Percentiles rank a stretch among this genome's conserved stretches.
Conservation (phyloP, 2,113 vertebrate species). For the Sturnus vulgaris region DNA sequence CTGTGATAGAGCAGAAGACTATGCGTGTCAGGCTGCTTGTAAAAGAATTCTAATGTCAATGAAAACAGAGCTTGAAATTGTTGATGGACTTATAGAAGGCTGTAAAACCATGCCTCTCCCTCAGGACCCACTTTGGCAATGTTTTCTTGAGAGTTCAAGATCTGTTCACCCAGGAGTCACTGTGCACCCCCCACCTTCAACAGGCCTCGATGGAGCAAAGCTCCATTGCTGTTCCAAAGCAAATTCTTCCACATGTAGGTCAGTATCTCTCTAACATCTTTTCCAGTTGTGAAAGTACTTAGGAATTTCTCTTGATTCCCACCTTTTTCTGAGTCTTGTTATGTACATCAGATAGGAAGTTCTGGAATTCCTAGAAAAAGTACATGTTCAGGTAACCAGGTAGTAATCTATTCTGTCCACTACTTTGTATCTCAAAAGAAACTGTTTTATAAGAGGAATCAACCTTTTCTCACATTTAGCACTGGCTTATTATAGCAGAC, state of each 20-base stretch:
- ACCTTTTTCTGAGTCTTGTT: not conserved
- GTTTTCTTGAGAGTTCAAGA: conserved; percentile 90
- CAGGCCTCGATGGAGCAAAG: conserved; percentile 93
- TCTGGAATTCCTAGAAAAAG: not conserved
- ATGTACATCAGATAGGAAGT: not conserved
- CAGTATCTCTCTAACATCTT: conserved; percentile 17
- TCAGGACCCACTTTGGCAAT: conserved; percentile 98
- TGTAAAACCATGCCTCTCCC: conserved; percentile 93
- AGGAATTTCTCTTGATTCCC: not conserved
- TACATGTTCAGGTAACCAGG: not conserved
- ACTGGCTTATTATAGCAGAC: not conserved
- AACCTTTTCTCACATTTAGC: not conserved
- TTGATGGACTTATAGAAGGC: conserved; percentile 91
- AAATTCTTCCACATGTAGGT: conserved; percentile 94
- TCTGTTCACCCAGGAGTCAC: conserved; percentile 83
- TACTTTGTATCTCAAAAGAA: not conserved
- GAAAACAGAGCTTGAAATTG: conserved; percentile 96
- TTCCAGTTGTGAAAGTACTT: not conserved
- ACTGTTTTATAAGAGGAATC: not conserved
- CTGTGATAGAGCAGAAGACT: conserved; percentile 92
- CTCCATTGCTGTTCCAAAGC: conserved; percentile 98
- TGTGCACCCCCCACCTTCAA: conserved; percentile 84
- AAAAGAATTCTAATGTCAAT: conserved; percentile 91
- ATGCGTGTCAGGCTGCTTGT: conserved; percentile 90
- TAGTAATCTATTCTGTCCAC: not conserved